Evolutionary conservation across 2,797 vertebrate species (phyloP), one percentile per base, ranked within the genome.

Genomic region (Cynopterus sphinx): DNA sequence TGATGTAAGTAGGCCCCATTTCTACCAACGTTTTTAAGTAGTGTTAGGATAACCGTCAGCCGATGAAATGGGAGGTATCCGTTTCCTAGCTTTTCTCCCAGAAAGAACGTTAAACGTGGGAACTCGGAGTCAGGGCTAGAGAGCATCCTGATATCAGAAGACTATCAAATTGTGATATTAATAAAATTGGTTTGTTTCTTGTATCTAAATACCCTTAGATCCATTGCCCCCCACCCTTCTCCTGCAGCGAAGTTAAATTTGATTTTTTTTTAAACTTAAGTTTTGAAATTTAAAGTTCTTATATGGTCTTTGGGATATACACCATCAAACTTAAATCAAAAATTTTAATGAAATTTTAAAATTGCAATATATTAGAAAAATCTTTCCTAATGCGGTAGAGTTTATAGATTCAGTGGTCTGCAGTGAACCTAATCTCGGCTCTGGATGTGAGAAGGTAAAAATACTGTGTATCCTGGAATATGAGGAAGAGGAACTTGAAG

Each of bases 1-100:
- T 99, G 39, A 98, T 99, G 99, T 99, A 98, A 99, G 99, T 97
- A 95, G 53, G 3, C 49, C 11, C 70, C 26, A 5, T 67, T 67
- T 77, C 67, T 28, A 16, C 28, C 59, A 53, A 31, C 4, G 11
- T 11, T 31, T 87, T 70, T 49, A 31, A 31, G 63, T 10, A 1
- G 16, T 87, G 41, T 67, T 67, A 31, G 16, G n/a, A 16, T 78
- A 67, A 16, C 36, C 7, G 82, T 65, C 22, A 28, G 26, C 16
- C 78, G 68, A 70, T 78, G 41, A 39, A 57, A 78, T 33, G 59
- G 19, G 2, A 28, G 78, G 0, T 12, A 55, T 65, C 82, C 9
- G 65, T 82, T 94, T 86, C 55, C 71, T 61, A 12, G 4, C 33
- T 77, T 70, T 53, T 19, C 1, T 31, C 3, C 33, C 16, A 3